These are phyloP conservation scores for Lanius ludovicianus DNA, from an alignment of 2,113 vertebrate species.

Conservation along the genomic window DNA sequence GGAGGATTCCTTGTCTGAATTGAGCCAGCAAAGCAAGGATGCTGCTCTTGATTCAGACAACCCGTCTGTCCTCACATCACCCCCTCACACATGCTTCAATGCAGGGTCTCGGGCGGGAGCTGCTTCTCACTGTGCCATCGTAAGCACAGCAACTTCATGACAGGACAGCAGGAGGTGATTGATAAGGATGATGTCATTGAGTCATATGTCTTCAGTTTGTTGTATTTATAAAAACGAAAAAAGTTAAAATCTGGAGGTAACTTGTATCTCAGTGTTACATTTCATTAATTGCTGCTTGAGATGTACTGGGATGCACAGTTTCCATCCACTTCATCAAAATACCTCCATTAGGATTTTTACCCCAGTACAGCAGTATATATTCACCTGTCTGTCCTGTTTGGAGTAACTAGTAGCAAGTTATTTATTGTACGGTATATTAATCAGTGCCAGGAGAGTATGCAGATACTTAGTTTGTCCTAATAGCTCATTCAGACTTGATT, in stretches of 20 bases:
- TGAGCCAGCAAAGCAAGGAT: neutral
- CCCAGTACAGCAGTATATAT: neutral
- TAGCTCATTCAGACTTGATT: neutral
- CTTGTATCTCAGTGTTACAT: neutral
- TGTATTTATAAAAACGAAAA: neutral
- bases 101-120: neutral
- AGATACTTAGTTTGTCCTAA: neutral
- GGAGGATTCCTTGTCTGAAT: neutral
- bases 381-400: neutral
- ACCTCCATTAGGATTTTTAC: neutral
- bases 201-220: fast-evolving
- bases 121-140: neutral
- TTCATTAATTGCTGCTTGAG: neutral
- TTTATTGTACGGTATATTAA: neutral
- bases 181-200: neutral
- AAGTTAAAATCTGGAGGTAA: neutral
- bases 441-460: neutral
- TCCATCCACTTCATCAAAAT: neutral
- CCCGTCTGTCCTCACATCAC: neutral
- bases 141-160: neutral
- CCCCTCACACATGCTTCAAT: neutral
- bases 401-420: neutral
- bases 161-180: neutral
- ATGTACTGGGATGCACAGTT: neutral
- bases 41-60: neutral